Base-by-base conservation (phyloP, 2,797 vertebrate species). In the Platalea minor region DNA sequence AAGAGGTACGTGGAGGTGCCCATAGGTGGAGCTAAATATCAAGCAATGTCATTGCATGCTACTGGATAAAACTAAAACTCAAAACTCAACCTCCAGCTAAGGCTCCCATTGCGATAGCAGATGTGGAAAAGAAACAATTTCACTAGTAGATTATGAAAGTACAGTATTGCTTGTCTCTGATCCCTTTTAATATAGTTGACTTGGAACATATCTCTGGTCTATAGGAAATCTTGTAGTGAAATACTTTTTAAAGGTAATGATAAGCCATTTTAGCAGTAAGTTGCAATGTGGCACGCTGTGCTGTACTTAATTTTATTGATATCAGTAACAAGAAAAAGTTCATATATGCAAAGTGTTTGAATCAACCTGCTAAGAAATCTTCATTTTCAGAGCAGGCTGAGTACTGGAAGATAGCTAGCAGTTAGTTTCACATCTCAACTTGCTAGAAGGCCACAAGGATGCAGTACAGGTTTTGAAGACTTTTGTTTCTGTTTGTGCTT, bases 11-110 rank as follows among this genome's bases (percentile, higher is more conserved):
- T 73, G 68, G 43, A 88, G 60, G 65, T 91, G 77, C 91, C 97
- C 89, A 7, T 88, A 97, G 97, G 76, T 95, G 95, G 97, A 94
- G 96, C 97, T 86, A 86, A 93, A 96, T 26, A 61, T 21, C 85
- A 93, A 96, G 6, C 53, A 59, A 85, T 89, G 46, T 45, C 31
- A 37, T 35, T 82, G 41, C 14, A 12, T 20, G 5, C 50, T 17
- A 5, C 64, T 11, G 29, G 48, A 10, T 45, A 20, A 77, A 89
- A 35, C 14, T 50, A n/a, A 73, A 35, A 4, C 15, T 25, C 61
- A 21, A 41, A 21, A 0, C 45, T 43, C 72, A 5, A 21, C 45
- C n/a, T 72, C 8, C n/a, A 50, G 61, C 63, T 81, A 8, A n/a
- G 14, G 12, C 17, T 92, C 19, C 53, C 45, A 15, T 39, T 2